These are phyloP conservation scores for Hirtodrosophila alboralis DNA, from an alignment of 2,888 invertebrate species.

Conservation along the genomic window DNA sequence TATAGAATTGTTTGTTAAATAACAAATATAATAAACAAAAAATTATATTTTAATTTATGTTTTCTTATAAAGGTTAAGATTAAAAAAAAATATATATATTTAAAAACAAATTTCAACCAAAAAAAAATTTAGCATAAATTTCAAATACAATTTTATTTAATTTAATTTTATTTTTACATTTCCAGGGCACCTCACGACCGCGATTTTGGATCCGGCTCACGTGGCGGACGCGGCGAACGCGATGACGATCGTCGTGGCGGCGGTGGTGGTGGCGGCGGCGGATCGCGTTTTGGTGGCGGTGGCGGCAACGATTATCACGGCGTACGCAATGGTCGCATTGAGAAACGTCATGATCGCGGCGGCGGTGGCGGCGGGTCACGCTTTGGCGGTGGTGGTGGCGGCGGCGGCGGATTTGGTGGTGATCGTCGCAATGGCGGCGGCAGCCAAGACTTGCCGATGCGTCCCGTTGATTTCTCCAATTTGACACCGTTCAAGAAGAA, in stretches of 20 bases:
- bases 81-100: too few species aligned
- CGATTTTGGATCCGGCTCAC: constrained; percentile 78
- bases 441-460: constrained; percentile 91
- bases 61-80: too few species aligned
- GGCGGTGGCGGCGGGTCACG: constrained; percentile 83
- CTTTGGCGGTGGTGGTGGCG: constrained; percentile 96
- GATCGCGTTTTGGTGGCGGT: constrained; percentile 86
- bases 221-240: constrained; percentile 91
- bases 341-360: constrained; percentile 84
- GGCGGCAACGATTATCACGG: constrained; percentile 90
- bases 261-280: constrained; percentile 52
- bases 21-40: too few species aligned
- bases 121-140: background rate
- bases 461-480: constrained; percentile 86
- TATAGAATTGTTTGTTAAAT: too few species aligned
- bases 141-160: too few species aligned
- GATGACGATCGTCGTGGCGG: constrained; percentile 85
- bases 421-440: constrained; percentile 89
- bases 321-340: constrained; percentile 80
- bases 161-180: too few species aligned
- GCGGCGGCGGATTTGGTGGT: constrained; percentile 84
- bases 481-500: constrained; percentile 92
- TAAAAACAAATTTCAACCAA: background rate
- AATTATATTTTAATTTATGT: too few species aligned
- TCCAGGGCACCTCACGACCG: constrained; percentile 83